A percentile compares a stretch with the other conserved stretches of the same genome.
phyloP scores from a whole-genome alignment of 2,888 invertebrate genomes.

The Drosophila cyrtoloma region DNA sequence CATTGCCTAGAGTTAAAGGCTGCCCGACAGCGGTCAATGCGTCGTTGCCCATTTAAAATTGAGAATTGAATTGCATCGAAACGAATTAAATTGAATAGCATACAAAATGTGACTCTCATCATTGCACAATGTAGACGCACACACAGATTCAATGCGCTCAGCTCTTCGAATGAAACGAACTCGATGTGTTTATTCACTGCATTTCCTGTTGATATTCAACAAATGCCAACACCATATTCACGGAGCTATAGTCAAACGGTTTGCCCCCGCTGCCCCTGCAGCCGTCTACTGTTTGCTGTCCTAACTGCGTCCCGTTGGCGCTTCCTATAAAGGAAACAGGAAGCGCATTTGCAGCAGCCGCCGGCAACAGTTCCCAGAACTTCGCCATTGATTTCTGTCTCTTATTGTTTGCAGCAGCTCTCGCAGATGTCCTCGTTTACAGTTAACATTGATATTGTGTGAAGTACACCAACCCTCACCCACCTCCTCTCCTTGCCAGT shows the following conservation, averaged over 20 bases:
- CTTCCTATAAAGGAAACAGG: slow-evolving; percentile 65
- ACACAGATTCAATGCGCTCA: slow-evolving; percentile 24
- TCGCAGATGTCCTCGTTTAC: slow-evolving; percentile 32
- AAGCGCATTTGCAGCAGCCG: slow-evolving; percentile 71
- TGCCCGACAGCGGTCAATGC: slow-evolving; percentile 24
- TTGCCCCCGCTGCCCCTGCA: not conserved
- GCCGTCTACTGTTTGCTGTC: slow-evolving; percentile 1
- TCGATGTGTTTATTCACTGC: slow-evolving; percentile 79
- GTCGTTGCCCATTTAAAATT: slow-evolving; percentile 33
- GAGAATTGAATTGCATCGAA: slow-evolving; percentile 43
- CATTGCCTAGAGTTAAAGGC: slow-evolving; percentile 53
- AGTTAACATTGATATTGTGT: slow-evolving; percentile 13
- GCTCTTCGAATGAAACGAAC: slow-evolving; percentile 34
- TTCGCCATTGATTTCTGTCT: slow-evolving; percentile 71
- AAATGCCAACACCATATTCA: slow-evolving; percentile 59
- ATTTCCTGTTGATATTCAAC: slow-evolving; percentile 80
- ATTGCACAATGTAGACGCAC: slow-evolving; percentile 25
- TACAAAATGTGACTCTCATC: slow-evolving; percentile 39
- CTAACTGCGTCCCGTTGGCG: slow-evolving; percentile 54
- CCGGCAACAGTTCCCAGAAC: slow-evolving; percentile 46
- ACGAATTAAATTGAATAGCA: slow-evolving; percentile 57
- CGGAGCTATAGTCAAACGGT: slow-evolving; percentile 26
- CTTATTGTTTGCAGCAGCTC: slow-evolving; percentile 56
- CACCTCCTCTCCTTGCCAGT: not conserved
- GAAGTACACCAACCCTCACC: not conserved